These are phyloP conservation scores for Chloropsis cyanopogon DNA, from an alignment of 2,113 vertebrate species.

Conservation along the genomic window DNA sequence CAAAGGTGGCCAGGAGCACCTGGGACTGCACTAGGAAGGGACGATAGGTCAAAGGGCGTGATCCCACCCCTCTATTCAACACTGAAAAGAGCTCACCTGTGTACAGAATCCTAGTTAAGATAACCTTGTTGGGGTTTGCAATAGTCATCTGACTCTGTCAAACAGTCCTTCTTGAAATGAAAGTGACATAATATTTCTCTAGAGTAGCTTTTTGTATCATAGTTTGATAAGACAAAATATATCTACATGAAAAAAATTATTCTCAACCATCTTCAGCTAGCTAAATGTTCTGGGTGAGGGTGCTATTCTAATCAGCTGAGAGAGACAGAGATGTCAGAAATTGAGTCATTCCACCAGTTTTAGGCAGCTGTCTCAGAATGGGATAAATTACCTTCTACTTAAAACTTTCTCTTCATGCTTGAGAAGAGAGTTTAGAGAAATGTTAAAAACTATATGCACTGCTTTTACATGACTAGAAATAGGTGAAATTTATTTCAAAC, in stretches of 20 bases:
- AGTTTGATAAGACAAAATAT: background rate
- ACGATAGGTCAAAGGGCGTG: rapidly evolving
- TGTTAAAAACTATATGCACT: background rate
- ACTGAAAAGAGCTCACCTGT: background rate
- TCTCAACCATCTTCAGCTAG: background rate
- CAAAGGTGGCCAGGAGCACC: background rate
- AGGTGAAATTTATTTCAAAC: background rate
- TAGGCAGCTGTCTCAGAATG: background rate
- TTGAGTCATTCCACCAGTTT: background rate
- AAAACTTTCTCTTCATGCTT: background rate
- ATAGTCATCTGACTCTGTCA: background rate
- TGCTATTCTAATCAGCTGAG: background rate
- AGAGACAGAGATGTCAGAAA: background rate
- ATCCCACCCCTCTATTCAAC: background rate
- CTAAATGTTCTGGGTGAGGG: background rate
- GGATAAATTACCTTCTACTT: background rate
- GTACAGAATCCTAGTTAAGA: background rate
- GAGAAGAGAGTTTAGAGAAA: background rate
- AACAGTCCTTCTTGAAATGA: background rate
- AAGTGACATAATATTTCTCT: background rate
- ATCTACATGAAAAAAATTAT: background rate
- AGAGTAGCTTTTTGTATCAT: background rate
- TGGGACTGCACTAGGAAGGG: background rate
- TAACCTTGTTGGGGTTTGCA: background rate
- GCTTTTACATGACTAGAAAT: background rate